Evolutionary conservation across 2,113 vertebrate genomes (phyloP), one percentile per base, ranked within the genome.

Genomic region (Channa maculata): DNA sequence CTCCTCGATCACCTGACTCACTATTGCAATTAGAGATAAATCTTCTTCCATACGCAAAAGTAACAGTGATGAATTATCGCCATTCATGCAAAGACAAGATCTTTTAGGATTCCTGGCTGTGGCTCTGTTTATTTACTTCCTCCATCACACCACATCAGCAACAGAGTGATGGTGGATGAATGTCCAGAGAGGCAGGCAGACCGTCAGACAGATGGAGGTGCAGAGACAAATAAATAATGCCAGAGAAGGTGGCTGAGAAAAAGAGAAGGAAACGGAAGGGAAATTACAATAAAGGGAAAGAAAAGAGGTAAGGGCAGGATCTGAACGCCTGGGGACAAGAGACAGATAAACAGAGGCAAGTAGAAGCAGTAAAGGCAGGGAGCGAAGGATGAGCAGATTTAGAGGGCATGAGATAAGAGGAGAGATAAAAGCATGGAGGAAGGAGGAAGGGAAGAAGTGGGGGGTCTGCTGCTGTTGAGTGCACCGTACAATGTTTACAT

Each of bases 71-170:
- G 77, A 85, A 91, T 89, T 76, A 86, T 82, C 58, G 5, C 72
- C 79, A 83, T 86, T 89, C 86, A 89, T 77, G 87, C 89, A 89
- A 86, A 91, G 88, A 88, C 88, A 88, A 87, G 86, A 90, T 89
- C 87, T 91, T 89, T 83, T 77, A 86, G 86, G 88, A 90, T 80
- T 90, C 87, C 82, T 86, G 85, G 84, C 87, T 83, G 84, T 60
- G 79, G 77, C 77, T 86, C 73, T 87, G 84, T 90, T 89, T 90
- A 92, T 92, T 92, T 90, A 89, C 88, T 83, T 76, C 80, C 76
- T 82, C 84, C 87, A 83, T 89, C 83, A 75, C 82, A 69, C 70
- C 82, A 80, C 86, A 89, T 89, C 87, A 88, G 87, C 86, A 82
- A 66, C 80, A 64, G 80, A 85, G 77, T 85, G 85, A 83, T 46